A percentile compares a stretch with the other conserved stretches of the same genome.
Conservation (phyloP, 2,888 invertebrate species). For the Sthenelais limicola region DNA sequence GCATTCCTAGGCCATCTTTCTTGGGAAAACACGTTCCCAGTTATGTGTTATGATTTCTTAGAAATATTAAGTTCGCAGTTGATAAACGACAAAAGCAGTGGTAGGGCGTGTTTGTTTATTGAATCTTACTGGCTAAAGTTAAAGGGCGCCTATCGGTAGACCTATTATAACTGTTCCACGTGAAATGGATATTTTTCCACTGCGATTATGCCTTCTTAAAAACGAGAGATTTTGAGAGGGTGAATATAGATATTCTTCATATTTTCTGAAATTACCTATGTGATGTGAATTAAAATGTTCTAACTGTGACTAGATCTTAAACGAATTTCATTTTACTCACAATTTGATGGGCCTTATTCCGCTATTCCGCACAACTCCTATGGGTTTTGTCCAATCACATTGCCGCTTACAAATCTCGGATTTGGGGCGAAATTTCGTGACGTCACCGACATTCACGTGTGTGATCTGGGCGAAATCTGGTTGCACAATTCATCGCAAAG, state of each 20-base stretch:
- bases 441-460: constrained; percentile 41
- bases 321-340: too few relatives aligned
- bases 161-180: too few relatives aligned
- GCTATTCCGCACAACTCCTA: too few relatives aligned
- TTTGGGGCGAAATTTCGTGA: constrained; percentile 2
- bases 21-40: background rate
- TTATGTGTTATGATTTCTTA: background rate
- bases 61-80: background rate
- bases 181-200: too few relatives aligned
- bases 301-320: too few relatives aligned
- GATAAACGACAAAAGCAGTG: background rate
- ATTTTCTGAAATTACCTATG: too few relatives aligned
- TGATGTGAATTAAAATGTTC: too few relatives aligned
- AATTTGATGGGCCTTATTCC: too few relatives aligned
- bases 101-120: background rate
- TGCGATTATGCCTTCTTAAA: too few relatives aligned
- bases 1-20: background rate
- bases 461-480: background rate
- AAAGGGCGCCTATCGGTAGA: too few relatives aligned
- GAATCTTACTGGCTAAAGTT: background rate
- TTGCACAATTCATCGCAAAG: constrained; percentile 35
- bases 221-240: too few relatives aligned
- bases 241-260: background rate
- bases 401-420: background rate
- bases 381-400: background rate